A percentile compares a stretch with the other conserved stretches of the same genome.
Conservation (phyloP, 2,888 invertebrate species). For the Megamerina dolium region DNA sequence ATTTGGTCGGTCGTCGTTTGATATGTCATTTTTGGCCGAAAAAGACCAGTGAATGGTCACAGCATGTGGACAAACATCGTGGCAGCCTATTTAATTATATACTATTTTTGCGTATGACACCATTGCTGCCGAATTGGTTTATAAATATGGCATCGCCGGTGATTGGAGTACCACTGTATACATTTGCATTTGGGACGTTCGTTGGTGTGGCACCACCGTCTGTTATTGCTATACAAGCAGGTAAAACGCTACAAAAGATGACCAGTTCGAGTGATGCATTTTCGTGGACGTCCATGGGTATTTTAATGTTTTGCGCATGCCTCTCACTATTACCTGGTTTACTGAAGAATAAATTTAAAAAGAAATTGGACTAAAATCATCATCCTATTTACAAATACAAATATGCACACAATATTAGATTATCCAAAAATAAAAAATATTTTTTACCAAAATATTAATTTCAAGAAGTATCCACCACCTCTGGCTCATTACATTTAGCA, state of each 20-base stretch:
- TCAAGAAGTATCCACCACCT: too few species aligned
- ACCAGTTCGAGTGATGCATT: constrained; percentile 82
- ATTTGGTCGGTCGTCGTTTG: constrained; percentile 78
- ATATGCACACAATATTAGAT: too few species aligned
- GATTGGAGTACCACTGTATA: constrained; percentile 86
- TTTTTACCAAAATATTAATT: too few species aligned
- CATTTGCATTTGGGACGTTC: constrained; percentile 94
- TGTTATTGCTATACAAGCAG: constrained; percentile 95
- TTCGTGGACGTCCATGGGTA: constrained; percentile 77
- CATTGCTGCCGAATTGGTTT: constrained; percentile 98
- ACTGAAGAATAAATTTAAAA: constrained; percentile 70
- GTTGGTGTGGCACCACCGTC: constrained; percentile 95
- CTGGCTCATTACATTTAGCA: too few species aligned
- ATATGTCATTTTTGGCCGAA: constrained; percentile 86
- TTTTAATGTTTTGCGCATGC: constrained; percentile 72
- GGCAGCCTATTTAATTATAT: constrained; percentile 92
- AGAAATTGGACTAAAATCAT: constrained; percentile 68
- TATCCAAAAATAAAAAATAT: too few species aligned
- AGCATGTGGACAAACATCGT: constrained; percentile 75
- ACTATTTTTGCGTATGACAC: constrained; percentile 93
- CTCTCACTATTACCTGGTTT: constrained; percentile 84
- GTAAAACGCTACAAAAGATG: constrained; percentile 89
- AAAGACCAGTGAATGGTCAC: constrained; percentile 77
- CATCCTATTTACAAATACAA: too few species aligned
- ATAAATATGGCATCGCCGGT: constrained; percentile 81